Evolutionary conservation across 2,888 invertebrate genomes (phyloP).

Genomic region (Hipparchia sbordonii): DNA sequence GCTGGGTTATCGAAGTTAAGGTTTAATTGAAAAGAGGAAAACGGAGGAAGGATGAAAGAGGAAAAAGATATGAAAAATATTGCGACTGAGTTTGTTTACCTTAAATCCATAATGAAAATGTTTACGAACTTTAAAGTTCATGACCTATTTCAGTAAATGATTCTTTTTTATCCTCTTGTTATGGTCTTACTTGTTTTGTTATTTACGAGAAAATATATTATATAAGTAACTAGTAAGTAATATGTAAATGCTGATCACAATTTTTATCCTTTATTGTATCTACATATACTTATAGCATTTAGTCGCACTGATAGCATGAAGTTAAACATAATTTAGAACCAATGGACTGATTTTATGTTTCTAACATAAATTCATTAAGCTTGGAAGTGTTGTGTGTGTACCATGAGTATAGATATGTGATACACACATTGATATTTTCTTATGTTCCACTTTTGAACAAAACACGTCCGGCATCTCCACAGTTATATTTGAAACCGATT

Average conservation of each 20-base stretch:
- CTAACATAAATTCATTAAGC: no score
- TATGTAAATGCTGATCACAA: no score
- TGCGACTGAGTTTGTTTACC: not conserved
- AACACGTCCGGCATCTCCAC: not conserved
- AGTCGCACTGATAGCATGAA: no score
- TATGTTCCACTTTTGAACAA: not conserved
- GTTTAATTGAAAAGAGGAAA: not conserved
- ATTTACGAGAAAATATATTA: not conserved
- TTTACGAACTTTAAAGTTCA: not conserved
- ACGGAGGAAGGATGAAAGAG: not conserved
- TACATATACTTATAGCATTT: no score
- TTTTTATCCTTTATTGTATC: no score
- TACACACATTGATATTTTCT: not conserved
- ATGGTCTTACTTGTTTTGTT: not conserved
- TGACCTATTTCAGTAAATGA: not conserved
- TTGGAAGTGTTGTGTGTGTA: no score
- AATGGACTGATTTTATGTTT: no score
- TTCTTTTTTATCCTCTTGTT: constrained; percentile 1
- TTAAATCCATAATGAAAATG: not conserved
- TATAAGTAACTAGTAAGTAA: not conserved
- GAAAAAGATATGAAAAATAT: not conserved
- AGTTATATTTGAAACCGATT: not conserved
- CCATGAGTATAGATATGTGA: no score
- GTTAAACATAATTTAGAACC: no score
- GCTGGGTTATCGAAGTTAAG: no score